Conservation (phyloP, 2,888 invertebrate species). For the Lasius fuliginosus region DNA sequence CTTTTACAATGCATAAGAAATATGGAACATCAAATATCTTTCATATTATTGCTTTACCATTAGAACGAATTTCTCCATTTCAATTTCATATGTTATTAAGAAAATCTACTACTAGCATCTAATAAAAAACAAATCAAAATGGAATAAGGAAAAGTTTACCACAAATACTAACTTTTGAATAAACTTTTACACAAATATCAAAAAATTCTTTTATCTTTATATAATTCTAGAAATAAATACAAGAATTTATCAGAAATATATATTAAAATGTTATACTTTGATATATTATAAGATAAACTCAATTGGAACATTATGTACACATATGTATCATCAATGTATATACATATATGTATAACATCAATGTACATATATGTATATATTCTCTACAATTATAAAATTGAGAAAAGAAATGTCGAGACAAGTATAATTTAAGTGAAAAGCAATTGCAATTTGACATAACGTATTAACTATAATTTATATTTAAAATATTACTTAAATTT, state of each 20-base stretch:
- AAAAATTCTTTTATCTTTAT: background rate
- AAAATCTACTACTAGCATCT: background rate
- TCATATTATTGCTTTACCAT: slow-evolving; percentile 12
- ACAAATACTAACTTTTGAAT: background rate
- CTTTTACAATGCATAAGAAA: slow-evolving; percentile 2
- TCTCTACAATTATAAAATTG: background rate
- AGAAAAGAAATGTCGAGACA: slow-evolving; percentile 2
- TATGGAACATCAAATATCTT: background rate
- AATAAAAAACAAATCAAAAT: background rate
- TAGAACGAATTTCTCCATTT: background rate
- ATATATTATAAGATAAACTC: slow-evolving; percentile 23
- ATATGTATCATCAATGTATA: background rate
- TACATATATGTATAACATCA: background rate
- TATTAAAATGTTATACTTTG: slow-evolving; percentile 1
- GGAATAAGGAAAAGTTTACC: background rate
- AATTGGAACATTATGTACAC: slow-evolving; percentile 15
- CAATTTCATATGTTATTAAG: background rate
- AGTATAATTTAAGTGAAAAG: background rate
- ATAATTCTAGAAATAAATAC: background rate
- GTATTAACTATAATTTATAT: background rate
- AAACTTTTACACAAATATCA: background rate
- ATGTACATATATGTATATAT: background rate
- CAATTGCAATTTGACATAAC: background rate
- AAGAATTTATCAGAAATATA: background rate
- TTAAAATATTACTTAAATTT: background rate